Evolutionary conservation across 2,113 vertebrate genomes (phyloP).

Genomic region (Melozone crissalis): DNA sequence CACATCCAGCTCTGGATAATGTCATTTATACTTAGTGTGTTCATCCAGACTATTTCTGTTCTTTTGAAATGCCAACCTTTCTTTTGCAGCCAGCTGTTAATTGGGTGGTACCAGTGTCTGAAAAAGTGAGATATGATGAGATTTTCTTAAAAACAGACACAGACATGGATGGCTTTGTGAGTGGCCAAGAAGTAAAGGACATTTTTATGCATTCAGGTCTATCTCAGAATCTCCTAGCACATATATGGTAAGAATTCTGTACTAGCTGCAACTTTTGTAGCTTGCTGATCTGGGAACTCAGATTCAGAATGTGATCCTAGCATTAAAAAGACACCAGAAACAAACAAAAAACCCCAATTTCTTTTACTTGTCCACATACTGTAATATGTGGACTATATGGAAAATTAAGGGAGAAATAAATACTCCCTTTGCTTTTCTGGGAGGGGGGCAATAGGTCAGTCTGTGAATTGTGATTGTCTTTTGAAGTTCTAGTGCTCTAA

Average conservation of each 20-base stretch:
- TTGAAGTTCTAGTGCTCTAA: background rate
- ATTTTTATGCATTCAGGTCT: conserved; percentile 98
- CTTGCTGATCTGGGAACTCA: background rate
- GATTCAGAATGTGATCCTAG: background rate
- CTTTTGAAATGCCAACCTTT: background rate
- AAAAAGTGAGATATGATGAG: conserved; percentile 91
- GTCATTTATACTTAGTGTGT: fast-evolving
- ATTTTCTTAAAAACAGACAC: conserved; percentile 95
- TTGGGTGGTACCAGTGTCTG: conserved; percentile 90
- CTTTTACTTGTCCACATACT: background rate
- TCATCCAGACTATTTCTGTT: background rate
- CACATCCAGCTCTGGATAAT: background rate
- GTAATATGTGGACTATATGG: background rate
- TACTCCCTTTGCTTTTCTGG: background rate
- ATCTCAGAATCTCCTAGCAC: conserved; percentile 89
- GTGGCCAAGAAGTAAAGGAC: conserved; percentile 94
- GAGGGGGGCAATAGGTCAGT: background rate
- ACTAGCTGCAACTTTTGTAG: background rate
- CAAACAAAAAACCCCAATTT: background rate
- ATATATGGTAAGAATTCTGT: conserved; percentile 86
- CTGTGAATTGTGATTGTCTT: background rate
- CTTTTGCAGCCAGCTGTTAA: conserved; percentile 78
- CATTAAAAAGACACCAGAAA: background rate
- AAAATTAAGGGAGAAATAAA: background rate
- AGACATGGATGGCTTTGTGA: conserved; percentile 94